Conservation (phyloP, 1,140 invertebrate species). For the Drosophila melanogaster region DNA sequence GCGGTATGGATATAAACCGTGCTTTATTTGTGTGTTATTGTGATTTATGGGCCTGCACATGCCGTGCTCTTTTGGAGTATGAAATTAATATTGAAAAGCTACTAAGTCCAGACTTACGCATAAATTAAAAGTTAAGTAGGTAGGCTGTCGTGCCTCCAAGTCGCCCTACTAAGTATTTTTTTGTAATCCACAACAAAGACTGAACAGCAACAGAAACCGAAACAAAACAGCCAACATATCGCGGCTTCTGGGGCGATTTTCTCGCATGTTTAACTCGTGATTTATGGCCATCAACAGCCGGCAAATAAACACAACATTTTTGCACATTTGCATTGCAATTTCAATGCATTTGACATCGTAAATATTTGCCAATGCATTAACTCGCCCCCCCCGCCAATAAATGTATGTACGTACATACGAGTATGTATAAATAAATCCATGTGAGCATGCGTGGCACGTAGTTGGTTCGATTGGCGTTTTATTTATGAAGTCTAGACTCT, state of each 20-base stretch:
- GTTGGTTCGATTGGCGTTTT: conserved; percentile 37
- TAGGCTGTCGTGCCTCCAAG: conserved; percentile 29
- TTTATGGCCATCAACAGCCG: conserved; percentile 57
- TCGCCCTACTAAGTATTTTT: conserved; percentile 55
- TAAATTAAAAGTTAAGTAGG: conserved; percentile 81
- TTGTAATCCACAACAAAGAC: conserved; percentile 40
- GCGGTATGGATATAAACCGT: conserved; percentile 42
- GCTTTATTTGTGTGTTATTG: conserved; percentile 69
- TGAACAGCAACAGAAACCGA: conserved; percentile 20
- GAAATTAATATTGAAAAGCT: conserved; percentile 80
- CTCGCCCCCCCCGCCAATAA: conserved; percentile 18
- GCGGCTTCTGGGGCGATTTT: conserved; percentile 37
- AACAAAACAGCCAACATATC: conserved; percentile 43
- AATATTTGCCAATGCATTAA: conserved; percentile 72
- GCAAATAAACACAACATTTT: conserved; percentile 48
- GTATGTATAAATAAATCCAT: conserved; percentile 33
- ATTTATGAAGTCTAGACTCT: conserved; percentile 79
- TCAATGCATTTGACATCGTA: conserved; percentile 78
- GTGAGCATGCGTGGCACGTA: conserved; percentile 68
- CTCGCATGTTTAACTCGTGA: conserved; percentile 62
- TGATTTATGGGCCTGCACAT: conserved; percentile 66
- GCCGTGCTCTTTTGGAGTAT: conserved; percentile 50
- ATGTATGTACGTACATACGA: too few relatives aligned
- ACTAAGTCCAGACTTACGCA: conserved; percentile 79
- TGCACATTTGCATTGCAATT: conserved; percentile 71